Conservation (phyloP, 2,888 invertebrate species). For the Polyommatus iphigenia region DNA sequence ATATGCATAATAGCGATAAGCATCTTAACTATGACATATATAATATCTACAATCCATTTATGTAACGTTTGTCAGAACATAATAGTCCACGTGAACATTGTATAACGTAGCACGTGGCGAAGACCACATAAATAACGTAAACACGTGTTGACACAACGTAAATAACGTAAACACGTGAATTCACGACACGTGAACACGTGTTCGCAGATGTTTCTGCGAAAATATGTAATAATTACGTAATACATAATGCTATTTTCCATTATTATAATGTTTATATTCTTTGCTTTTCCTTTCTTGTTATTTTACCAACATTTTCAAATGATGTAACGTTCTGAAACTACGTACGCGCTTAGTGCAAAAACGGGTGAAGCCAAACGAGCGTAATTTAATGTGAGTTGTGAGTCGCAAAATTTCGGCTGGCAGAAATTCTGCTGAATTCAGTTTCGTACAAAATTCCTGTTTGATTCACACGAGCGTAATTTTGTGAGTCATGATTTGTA, state of each 20-base stretch:
- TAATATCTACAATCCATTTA: background rate
- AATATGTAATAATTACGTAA: background rate
- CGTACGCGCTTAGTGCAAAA: too few species aligned
- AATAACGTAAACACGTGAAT: background rate
- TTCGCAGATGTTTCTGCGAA: background rate
- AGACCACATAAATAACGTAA: constrained; percentile 10
- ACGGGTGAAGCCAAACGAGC: too few species aligned
- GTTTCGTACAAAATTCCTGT: too few species aligned
- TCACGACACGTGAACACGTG: constrained; percentile 2
- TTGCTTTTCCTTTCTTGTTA: too few species aligned
- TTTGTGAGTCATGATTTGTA: too few species aligned
- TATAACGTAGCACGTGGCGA: constrained; percentile 6
- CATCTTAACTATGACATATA: background rate
- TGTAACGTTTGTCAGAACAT: background rate
- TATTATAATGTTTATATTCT: too few species aligned
- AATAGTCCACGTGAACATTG: background rate
- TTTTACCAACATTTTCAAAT: background rate
- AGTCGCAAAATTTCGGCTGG: too few species aligned
- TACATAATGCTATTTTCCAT: background rate
- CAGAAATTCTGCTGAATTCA: too few species aligned
- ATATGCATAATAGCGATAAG: background rate
- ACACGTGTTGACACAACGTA: constrained; percentile 12
- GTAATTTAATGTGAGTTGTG: too few species aligned
- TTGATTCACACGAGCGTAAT: too few species aligned
- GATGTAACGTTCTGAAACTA: background rate